Conservation (phyloP, 1,140 invertebrate genomes). For the Spodoptera litura region DNA sequence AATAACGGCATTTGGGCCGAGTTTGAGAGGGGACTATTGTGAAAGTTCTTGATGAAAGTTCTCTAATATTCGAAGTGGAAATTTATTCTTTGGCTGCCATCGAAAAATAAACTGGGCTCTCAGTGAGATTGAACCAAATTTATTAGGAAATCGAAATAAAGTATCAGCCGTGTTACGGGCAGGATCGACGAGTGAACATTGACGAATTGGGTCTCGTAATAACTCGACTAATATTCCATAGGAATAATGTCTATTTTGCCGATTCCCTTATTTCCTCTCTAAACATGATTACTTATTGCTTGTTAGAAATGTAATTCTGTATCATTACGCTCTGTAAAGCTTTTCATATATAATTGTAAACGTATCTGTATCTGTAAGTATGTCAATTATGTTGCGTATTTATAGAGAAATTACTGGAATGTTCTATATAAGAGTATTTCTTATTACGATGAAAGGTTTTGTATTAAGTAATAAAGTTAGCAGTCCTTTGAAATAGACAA, state of each 20-base stretch:
- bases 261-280: slow-evolving; percentile 29
- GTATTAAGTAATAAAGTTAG: no score
- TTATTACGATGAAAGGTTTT: no score
- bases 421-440: no score
- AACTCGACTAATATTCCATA: slow-evolving; percentile 44
- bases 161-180: slow-evolving; percentile 47
- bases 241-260: slow-evolving; percentile 28
- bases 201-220: slow-evolving; percentile 58
- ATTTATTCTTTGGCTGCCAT: slow-evolving; percentile 74
- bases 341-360: slow-evolving; percentile 1
- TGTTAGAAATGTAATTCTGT: slow-evolving; percentile 1
- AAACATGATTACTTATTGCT: slow-evolving; percentile 26
- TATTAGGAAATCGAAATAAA: slow-evolving; percentile 65
- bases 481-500: no score
- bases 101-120: slow-evolving; percentile 67
- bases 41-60: slow-evolving; percentile 66
- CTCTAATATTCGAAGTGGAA: slow-evolving; percentile 77
- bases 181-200: slow-evolving; percentile 56
- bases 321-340: slow-evolving; percentile 10
- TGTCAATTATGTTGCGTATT: not conserved
- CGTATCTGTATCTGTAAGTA: not conserved
- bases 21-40: slow-evolving; percentile 73
- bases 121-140: slow-evolving; percentile 67
- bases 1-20: slow-evolving; percentile 74
- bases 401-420: no score